Conservation (phyloP, 2,888 invertebrate genomes). For the Nomada goodeniana region DNA sequence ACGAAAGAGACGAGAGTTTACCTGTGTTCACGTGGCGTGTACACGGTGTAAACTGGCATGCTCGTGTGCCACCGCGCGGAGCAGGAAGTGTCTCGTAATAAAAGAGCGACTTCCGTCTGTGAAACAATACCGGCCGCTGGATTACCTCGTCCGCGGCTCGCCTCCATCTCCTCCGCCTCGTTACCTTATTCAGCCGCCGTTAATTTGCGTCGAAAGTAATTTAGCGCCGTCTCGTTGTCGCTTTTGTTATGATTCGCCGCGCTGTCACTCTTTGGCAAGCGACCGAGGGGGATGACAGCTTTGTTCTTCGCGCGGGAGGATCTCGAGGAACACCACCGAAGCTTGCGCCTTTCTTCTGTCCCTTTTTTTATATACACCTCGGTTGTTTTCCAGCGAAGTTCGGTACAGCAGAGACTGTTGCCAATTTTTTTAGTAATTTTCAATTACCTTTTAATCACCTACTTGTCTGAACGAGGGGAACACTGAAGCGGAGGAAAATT, state of each 20-base stretch:
- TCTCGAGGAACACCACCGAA: neutral
- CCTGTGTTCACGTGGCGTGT: constrained; percentile 60
- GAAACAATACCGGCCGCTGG: constrained; percentile 78
- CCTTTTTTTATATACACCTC: no score
- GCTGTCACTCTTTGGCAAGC: constrained; percentile 1
- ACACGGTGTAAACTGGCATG: constrained; percentile 63
- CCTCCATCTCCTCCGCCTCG: constrained; percentile 48
- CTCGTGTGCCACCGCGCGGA: constrained; percentile 55
- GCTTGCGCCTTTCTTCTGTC: neutral
- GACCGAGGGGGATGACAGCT: neutral
- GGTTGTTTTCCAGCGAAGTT: neutral
- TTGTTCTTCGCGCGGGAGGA: constrained; percentile 13
- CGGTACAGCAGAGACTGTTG: no score
- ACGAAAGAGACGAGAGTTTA: constrained; percentile 29
- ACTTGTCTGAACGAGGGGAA: no score
- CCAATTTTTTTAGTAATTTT: no score
- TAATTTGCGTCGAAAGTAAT: constrained; percentile 68
- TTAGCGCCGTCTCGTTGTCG: constrained; percentile 52
- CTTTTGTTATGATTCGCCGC: constrained; percentile 32
- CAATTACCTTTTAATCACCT: no score
- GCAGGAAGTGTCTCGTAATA: constrained; percentile 81
- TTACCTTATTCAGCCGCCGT: constrained; percentile 62
- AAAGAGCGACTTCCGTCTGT: constrained; percentile 81
- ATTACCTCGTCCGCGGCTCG: constrained; percentile 63
- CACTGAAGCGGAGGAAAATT: neutral